These are phyloP conservation scores for Folsomia candida DNA, from an alignment of 2,888 invertebrate genomes.

Conservation along the genomic window DNA sequence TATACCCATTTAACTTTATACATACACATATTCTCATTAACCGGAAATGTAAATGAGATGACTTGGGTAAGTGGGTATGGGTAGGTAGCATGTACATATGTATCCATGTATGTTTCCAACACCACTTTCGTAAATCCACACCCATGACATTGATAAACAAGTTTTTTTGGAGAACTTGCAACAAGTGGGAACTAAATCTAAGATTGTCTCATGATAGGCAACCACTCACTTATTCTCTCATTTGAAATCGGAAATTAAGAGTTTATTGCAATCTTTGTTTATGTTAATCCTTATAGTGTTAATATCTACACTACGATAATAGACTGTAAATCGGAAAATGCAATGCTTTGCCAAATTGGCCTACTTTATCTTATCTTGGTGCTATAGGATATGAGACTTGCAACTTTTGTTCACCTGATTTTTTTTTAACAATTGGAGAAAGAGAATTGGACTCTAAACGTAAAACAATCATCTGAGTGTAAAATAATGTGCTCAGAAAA, in stretches of 20 bases:
- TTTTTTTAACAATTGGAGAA: not conserved
- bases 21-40: too few relatives aligned
- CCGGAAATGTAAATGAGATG: too few relatives aligned
- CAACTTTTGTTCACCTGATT: not conserved
- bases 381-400: not conserved
- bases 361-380: not conserved
- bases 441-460: not conserved
- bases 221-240: not conserved
- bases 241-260: not conserved
- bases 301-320: not conserved
- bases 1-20: too few relatives aligned
- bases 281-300: not conserved
- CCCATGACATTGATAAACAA: not conserved
- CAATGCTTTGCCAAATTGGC: not conserved
- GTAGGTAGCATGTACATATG: too few relatives aligned
- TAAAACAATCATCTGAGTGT: too few relatives aligned
- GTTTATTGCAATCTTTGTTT: not conserved
- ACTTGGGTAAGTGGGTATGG: too few relatives aligned
- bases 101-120: too few relatives aligned
- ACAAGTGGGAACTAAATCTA: not conserved
- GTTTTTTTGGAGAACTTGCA: not conserved
- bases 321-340: not conserved
- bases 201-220: not conserved
- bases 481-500: too few relatives aligned
- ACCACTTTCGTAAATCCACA: too few relatives aligned